Evolutionary conservation across 2,888 invertebrate species (phyloP), one percentile per base, ranked within the genome.

Genomic region (Drosophila putrida): DNA sequence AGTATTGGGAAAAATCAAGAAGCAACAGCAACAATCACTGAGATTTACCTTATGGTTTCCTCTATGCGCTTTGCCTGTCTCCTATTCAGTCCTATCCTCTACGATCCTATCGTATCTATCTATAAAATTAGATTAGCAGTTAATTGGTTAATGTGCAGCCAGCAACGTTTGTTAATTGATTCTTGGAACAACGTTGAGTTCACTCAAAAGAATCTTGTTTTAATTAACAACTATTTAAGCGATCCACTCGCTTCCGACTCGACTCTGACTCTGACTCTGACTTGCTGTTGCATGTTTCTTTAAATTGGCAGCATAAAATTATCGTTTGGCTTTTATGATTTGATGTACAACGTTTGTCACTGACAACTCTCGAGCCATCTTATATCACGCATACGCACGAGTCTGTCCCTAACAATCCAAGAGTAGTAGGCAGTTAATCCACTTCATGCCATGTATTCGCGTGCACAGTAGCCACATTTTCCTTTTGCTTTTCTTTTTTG

Each of bases 71-170:
- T 4, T 43, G n/a, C 5, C 31, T 36, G 53, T 49, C 43, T 47
- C 33, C 55, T 51, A 39, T 41, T 27, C 31, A 25, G 20, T 46
- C 13, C 49, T 36, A 71, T 68, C 61, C n/a, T 62, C 0, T 35
- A n/a, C 36, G 35, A 8, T 43, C 43, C 41, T 31, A 13, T 49
- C 27, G 53, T 54, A 79, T 69, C 72, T 82, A 81, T 84, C 90
- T 86, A 90, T 89, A 86, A 86, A 86, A 86, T 86, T 86, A 86
- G 85, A 86, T 86, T 89, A 86, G 86, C 87, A 90, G 90, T 86
- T 86, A 86, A 86, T 86, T 90, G 85, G 85, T 86, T 86, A 88
- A 86, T 86, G 85, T 86, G 85, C 90, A 86, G 85, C 87, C 78
- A 88, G 85, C 87, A 88, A 86, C 90, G 83, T 86, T 86, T 80